Base-by-base conservation (phyloP, 2,113 vertebrate genomes). In the Solenodon paradoxus region DNA sequence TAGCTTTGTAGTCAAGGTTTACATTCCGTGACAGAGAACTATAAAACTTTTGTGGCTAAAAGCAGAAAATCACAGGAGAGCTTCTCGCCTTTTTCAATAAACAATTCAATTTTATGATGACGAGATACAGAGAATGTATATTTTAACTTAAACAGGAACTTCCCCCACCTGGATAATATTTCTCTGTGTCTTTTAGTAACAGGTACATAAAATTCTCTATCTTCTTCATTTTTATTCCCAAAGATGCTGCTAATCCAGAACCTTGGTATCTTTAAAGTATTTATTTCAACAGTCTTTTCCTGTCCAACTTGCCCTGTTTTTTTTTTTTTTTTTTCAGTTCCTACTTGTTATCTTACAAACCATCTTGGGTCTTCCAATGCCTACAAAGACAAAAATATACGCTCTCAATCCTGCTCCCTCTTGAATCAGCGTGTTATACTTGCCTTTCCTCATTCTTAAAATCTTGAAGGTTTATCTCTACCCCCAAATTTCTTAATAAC, bases 61-160 rank as follows among this genome's bases (percentile, higher is more conserved):
- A 87, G 85, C 75, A 93, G 90, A 97, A 97, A 96, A 92, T 95
- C 96, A 88, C 90, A 95, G 87, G 77, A 81, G 81, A 96, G 55
- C 85, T 94, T 96, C 94, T 97, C 94, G 96, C 92, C 61, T 97
- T 95, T 93, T 97, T 97, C 97, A 97, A 95, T 97, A 97, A 97
- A 97, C 96, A 97, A 61, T 96, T 96, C 95, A 92, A 38, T 95
- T 97, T 97, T 97, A 97, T 97, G 97, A 97, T 97, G 97, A 97
- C 96, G 95, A 97, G 92, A 91, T 94, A 85, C 96, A 97, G 97
- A 92, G 96, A 72, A 93, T 84, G 96, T 97, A 96, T 95, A 95
- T 95, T 97, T 94, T 95, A 97, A 95, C 90, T 95, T 96, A 97
- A 97, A 97, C 97, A 97, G 95, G 95, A 97, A 97, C 97, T 97